Conservation (phyloP, 2,113 vertebrate species). For the Cathartes aura region DNA sequence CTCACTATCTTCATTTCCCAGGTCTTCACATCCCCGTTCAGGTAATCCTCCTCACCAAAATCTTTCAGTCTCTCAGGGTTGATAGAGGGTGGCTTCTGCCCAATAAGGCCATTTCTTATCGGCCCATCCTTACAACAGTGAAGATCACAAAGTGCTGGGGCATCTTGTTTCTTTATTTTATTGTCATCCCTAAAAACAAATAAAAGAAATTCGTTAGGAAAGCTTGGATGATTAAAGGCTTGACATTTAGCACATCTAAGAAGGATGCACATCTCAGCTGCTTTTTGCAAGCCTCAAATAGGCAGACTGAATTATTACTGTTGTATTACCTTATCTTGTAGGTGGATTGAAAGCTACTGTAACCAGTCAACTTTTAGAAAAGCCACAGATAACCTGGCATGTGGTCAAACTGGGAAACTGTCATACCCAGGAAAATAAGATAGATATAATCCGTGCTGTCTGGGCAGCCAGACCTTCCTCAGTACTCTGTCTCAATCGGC, state of each 20-base stretch:
- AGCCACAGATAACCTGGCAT: neutral
- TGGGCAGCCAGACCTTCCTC: neutral
- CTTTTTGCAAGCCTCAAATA: neutral
- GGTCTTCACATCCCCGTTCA: conserved; percentile 83
- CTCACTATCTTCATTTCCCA: conserved; percentile 75
- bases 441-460: neutral
- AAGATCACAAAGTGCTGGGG: conserved; percentile 13
- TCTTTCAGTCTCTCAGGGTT: conserved; percentile 88
- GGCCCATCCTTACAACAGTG: conserved; percentile 47
- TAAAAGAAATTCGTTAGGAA: neutral
- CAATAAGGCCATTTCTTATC: conserved; percentile 68
- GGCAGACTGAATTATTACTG: neutral
- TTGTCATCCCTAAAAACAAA: conserved; percentile 73
- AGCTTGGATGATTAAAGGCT: neutral
- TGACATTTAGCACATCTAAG: neutral
- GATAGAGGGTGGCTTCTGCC: conserved; percentile 77
- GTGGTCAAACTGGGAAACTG: neutral
- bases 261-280: neutral
- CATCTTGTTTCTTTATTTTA: conserved; percentile 61
- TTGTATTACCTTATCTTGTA: neutral
- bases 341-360: neutral
- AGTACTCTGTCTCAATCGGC: neutral
- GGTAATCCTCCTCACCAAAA: conserved; percentile 88
- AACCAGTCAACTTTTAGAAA: neutral
- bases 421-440: neutral